Conservation (phyloP, 2,113 vertebrate genomes). For the Chlamydotis undulata region DNA sequence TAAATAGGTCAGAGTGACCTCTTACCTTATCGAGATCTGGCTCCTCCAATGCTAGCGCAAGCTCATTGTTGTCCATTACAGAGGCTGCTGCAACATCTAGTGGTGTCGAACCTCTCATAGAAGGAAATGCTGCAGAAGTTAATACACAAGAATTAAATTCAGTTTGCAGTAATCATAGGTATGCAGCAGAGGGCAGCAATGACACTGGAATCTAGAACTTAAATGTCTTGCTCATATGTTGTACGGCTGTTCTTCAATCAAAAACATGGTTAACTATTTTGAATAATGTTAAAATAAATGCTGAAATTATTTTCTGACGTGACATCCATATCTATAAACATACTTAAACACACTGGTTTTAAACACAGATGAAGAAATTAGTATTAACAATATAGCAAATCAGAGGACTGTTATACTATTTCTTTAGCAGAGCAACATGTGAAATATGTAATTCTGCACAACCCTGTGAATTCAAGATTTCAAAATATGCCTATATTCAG, state of each 20-base stretch:
- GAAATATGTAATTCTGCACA: neutral
- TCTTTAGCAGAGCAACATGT: neutral
- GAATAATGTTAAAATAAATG: neutral
- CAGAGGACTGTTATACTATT: neutral
- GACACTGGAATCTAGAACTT: neutral
- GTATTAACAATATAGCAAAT: neutral
- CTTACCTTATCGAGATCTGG: slow-evolving; percentile 94
- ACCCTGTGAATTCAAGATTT: neutral
- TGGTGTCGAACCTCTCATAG: slow-evolving; percentile 97
- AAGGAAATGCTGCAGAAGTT: slow-evolving; percentile 85
- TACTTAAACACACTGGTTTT: neutral
- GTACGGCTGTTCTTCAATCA: neutral
- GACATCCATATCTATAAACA: neutral
- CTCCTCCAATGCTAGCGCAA: slow-evolving; percentile 93
- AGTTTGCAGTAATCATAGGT: neutral
- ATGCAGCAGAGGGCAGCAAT: slow-evolving; percentile 72
- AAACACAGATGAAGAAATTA: neutral
- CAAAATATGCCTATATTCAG: neutral
- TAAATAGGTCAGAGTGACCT: neutral
- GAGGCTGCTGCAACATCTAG: slow-evolving; percentile 96
- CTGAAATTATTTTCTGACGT: neutral
- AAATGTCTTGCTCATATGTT: rapidly evolving
- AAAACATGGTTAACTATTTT: neutral
- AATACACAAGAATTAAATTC: neutral
- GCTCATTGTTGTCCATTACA: slow-evolving; percentile 98